Conservation (phyloP, 1,140 invertebrate species). For the Polypedilum pembai region DNA sequence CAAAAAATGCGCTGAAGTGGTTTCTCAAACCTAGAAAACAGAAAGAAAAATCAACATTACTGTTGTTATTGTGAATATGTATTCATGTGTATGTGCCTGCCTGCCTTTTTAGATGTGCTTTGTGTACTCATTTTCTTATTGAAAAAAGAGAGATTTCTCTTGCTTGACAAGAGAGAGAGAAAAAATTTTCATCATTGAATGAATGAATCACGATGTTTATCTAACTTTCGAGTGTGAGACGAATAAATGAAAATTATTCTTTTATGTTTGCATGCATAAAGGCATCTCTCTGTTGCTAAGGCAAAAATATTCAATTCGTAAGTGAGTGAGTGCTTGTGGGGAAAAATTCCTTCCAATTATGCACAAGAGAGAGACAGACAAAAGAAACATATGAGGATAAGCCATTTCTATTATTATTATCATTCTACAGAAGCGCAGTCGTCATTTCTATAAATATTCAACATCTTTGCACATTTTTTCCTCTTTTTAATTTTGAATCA, state of each 20-base stretch:
- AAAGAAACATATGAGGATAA: not conserved
- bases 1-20: too few relatives aligned
- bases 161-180: not conserved
- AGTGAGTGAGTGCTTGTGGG: too few relatives aligned
- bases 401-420: not conserved
- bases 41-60: too few relatives aligned
- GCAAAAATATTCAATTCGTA: too few relatives aligned
- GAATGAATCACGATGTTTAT: slow-evolving; percentile 18
- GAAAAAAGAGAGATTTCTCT: not conserved
- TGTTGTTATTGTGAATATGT: too few relatives aligned
- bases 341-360: not conserved
- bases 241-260: too few relatives aligned
- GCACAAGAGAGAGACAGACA: slow-evolving; percentile 2
- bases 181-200: not conserved
- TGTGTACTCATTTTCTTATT: not conserved
- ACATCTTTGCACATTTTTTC: not conserved
- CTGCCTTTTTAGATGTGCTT: too few relatives aligned
- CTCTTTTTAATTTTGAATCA: slow-evolving; percentile 14
- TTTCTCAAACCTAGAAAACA: too few relatives aligned
- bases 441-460: slow-evolving; percentile 12
- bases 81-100: too few relatives aligned
- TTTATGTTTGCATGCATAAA: too few relatives aligned
- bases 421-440: not conserved
- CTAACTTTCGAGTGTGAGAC: not conserved
- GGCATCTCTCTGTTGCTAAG: too few relatives aligned